Base-by-base conservation (phyloP, 2,113 vertebrate genomes). In the Echinops telfairi region DNA sequence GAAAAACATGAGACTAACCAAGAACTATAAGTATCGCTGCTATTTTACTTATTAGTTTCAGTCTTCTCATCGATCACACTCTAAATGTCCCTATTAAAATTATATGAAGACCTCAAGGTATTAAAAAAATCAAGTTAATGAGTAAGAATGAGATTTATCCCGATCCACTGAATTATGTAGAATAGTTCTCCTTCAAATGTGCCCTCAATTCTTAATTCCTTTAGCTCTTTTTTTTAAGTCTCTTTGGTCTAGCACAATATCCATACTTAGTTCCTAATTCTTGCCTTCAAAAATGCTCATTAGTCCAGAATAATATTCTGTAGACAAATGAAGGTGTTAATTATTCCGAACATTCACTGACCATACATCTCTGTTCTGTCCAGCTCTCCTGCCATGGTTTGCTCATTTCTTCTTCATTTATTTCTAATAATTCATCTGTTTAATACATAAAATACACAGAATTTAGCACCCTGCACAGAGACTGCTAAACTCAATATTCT, bases 101-200 rank as follows among this genome's bases (percentile, higher is more conserved):
- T 96, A 94, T 80, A 90, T 88, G 84, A 96, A 70, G 76, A 95
- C 79, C 31, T 75, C 78, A 93, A 92, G 76, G 33, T 83, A 95
- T 93, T 90, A 82, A 95, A 97, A 53, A 93, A 83, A 47, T 95
- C 88, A 88, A 83, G 75, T 91, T 96, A 96, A 95, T 96, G 85
- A 96, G 38, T 58, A 38, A 92, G 60, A 90, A 53, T 88, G 83
- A 22, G 20, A 97, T 96, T 93, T 95, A 90, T 95, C 57, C n/a
- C 22, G 43, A 81, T 71, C 75, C 60, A 68, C 57, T 94, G 62
- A 95, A 94, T 97, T 94, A 91, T 83, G 76, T 88, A 94, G 58
- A 96, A 68, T 1, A 87, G 27, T 58, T 94, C 76, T 91, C 82
- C 19, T 93, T 86, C 53, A 94, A 73, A 60, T 84, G 9, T 17